Conservation (phyloP, 2,888 invertebrate species). For the Microctonus brassicae region DNA sequence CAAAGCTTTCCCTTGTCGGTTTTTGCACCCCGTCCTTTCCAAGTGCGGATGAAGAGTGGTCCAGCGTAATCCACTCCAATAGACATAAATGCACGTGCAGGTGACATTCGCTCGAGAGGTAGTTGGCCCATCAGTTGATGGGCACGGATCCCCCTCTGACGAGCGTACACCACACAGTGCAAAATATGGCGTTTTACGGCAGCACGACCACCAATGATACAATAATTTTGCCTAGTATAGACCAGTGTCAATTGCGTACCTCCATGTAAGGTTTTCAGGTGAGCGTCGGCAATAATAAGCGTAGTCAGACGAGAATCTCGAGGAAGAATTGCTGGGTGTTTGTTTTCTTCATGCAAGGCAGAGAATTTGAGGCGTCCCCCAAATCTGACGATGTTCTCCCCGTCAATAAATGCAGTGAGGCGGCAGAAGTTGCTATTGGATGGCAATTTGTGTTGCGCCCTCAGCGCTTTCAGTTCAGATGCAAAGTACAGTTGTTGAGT, state of each 20-base stretch:
- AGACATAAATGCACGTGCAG: constrained; percentile 44
- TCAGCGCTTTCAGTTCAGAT: no score
- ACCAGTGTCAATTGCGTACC: constrained; percentile 36
- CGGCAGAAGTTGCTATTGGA: neutral
- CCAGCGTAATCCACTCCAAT: constrained; percentile 14
- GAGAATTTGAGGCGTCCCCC: constrained; percentile 38
- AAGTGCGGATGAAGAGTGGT: no score
- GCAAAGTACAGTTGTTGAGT: no score
- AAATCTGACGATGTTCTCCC: constrained; percentile 34
- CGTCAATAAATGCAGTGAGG: constrained; percentile 41
- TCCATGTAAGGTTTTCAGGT: constrained; percentile 33
- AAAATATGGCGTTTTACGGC: constrained; percentile 14
- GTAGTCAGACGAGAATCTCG: neutral
- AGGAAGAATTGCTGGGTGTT: constrained; percentile 39
- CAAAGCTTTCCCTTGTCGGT: no score
- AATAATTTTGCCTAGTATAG: constrained; percentile 12
- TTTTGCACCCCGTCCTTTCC: no score
- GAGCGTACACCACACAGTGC: constrained; percentile 35
- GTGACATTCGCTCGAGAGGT: constrained; percentile 10
- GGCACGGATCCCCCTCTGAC: constrained; percentile 39
- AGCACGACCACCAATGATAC: constrained; percentile 36
- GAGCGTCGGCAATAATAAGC: constrained; percentile 27
- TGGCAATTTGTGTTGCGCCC: no score
- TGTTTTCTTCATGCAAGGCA: constrained; percentile 14
- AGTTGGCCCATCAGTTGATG: no score